phyloP scores from a whole-genome alignment of 2,888 invertebrate genomes.

The Cyrtodaria siliqua region DNA sequence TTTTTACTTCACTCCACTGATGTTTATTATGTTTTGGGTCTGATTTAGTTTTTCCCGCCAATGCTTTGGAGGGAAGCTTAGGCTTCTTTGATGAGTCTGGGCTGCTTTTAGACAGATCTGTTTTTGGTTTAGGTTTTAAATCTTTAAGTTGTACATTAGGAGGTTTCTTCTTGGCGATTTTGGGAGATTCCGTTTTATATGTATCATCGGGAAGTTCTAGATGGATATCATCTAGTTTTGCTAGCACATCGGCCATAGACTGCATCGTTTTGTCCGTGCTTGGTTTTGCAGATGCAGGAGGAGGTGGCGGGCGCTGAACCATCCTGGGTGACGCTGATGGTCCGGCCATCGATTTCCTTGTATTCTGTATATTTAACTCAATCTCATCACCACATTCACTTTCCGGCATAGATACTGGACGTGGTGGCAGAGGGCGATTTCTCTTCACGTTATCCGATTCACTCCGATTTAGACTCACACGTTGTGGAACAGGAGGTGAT shows the following conservation, averaged over 20 bases:
- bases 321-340: constrained; percentile 37
- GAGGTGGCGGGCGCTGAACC: constrained; percentile 63
- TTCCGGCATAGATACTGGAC: constrained; percentile 68
- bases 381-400: constrained; percentile 52
- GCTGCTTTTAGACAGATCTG: constrained; percentile 37
- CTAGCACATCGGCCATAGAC: constrained; percentile 50
- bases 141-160: constrained; percentile 33
- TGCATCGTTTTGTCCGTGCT: constrained; percentile 42
- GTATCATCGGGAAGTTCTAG: constrained; percentile 40
- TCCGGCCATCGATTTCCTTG: constrained; percentile 60
- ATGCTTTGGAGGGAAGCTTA: constrained; percentile 31
- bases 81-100: constrained; percentile 51
- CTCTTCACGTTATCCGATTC: constrained; percentile 48
- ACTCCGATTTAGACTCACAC: constrained; percentile 48
- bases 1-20: constrained; percentile 21
- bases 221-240: constrained; percentile 55
- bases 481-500: constrained; percentile 63
- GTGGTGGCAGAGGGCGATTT: constrained; percentile 59
- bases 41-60: constrained; percentile 50
- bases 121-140: constrained; percentile 47
- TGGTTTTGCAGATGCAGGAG: constrained; percentile 27
- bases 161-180: constrained; percentile 18
- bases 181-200: constrained; percentile 18
- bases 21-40: constrained; percentile 34
- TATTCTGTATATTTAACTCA: constrained; percentile 12